phyloP scores from a whole-genome alignment of 2,797 vertebrate genomes.

The Falco columbarius region DNA sequence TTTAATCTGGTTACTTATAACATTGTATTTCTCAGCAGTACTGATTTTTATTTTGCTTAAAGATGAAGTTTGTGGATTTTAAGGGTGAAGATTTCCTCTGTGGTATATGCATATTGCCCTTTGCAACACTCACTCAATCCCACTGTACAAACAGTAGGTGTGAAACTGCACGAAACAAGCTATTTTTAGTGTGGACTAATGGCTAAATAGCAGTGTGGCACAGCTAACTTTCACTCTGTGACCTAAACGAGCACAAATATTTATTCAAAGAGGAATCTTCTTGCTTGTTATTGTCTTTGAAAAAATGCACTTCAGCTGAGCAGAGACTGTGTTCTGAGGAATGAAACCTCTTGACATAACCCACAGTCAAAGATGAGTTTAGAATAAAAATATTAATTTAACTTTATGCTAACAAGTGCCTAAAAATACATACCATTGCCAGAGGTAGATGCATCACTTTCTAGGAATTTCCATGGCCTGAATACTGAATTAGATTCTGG shows the following conservation, averaged over 20 bases:
- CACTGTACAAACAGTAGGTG: rapidly evolving
- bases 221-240: background rate
- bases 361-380: background rate
- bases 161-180: background rate
- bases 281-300: background rate
- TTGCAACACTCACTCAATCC: background rate
- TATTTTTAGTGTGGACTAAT: background rate
- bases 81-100: background rate
- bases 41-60: background rate
- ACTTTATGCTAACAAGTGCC: background rate
- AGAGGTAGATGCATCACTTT: conserved; percentile 9
- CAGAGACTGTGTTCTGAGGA: background rate
- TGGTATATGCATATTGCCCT: background rate
- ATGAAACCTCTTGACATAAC: background rate
- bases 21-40: background rate
- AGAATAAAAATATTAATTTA: background rate
- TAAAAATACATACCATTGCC: background rate
- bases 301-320: background rate
- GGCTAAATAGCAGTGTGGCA: background rate
- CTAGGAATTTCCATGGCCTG: conserved; percentile 61
- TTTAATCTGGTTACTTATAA: background rate
- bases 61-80: background rate
- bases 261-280: background rate
- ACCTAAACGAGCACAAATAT: background rate
- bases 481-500: conserved; percentile 81